A percentile compares a stretch with the other conserved stretches of the same genome.
Conservation (phyloP, 1,140 invertebrate species). For the Megathymus violae region DNA sequence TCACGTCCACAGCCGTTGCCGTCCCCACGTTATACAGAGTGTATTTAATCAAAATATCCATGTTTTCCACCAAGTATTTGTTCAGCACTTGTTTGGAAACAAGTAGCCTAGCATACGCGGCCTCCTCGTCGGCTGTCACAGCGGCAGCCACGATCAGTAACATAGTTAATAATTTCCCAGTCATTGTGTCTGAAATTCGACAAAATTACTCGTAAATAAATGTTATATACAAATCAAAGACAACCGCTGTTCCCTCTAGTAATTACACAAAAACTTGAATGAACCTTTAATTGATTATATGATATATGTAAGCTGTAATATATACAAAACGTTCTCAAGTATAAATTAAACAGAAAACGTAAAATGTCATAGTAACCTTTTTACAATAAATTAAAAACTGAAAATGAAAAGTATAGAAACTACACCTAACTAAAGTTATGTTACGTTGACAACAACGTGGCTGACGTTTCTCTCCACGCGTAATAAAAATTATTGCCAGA, state of each 20-base stretch:
- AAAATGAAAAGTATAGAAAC: slow-evolving; percentile 24
- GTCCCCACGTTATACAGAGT: slow-evolving; percentile 93
- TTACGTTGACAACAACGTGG: slow-evolving; percentile 74
- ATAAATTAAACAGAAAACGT: slow-evolving; percentile 6
- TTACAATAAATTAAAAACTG: background rate
- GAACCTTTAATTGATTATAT: background rate
- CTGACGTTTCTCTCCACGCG: slow-evolving; percentile 82
- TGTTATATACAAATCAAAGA: too few relatives aligned
- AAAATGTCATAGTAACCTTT: slow-evolving; percentile 21
- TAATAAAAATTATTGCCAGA: slow-evolving; percentile 31
- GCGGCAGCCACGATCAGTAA: slow-evolving; percentile 71
- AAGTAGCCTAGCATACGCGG: slow-evolving; percentile 88
- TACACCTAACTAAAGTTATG: slow-evolving; percentile 43
- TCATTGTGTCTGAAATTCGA: slow-evolving; percentile 71
- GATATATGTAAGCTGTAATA: too few relatives aligned
- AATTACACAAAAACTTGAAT: slow-evolving; percentile 13
- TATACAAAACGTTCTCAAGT: too few relatives aligned
- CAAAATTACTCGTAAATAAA: slow-evolving; percentile 4
- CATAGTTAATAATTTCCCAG: slow-evolving; percentile 66
- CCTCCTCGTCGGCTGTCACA: slow-evolving; percentile 86
- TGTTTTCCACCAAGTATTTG: slow-evolving; percentile 98
- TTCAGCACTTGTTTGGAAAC: slow-evolving; percentile 97
- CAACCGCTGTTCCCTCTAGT: background rate
- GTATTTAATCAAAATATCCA: slow-evolving; percentile 98
- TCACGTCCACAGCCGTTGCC: slow-evolving; percentile 94